Evolutionary conservation across 2,888 invertebrate species (phyloP).

Genomic region (Eupithecia abbreviata): DNA sequence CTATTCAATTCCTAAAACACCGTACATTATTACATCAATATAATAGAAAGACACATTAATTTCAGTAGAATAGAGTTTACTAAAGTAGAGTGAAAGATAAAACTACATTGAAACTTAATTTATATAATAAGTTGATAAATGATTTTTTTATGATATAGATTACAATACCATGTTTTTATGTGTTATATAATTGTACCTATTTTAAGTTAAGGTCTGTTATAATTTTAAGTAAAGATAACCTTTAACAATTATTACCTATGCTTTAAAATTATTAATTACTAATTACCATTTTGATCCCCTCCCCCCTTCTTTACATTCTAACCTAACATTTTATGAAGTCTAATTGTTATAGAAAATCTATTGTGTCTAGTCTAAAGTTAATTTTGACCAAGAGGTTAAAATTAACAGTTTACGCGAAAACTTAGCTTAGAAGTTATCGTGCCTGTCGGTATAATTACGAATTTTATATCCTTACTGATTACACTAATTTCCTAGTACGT

Average conservation of each 20-base stretch:
- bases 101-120: not conserved
- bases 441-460: not conserved
- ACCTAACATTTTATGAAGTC: not conserved
- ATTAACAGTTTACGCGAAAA: not conserved
- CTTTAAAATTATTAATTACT: not conserved
- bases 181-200: not conserved
- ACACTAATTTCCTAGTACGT: not conserved
- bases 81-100: conserved; percentile 15
- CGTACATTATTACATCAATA: conserved; percentile 26
- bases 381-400: not conserved
- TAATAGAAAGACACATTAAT: conserved; percentile 27
- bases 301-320: not conserved
- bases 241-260: not conserved
- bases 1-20: conserved; percentile 33
- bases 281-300: conserved; percentile 4
- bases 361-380: not conserved
- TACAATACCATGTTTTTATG: not conserved
- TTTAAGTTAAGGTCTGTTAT: not conserved
- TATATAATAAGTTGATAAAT: not conserved
- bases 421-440: not conserved
- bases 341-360: not conserved
- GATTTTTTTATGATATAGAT: not conserved
- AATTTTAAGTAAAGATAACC: not conserved
- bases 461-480: not conserved
- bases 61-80: conserved; percentile 35